Percentiles rank a stretch among this genome's conserved stretches.
phyloP scores from a whole-genome alignment of 2,888 invertebrate genomes.

The Fabriciana adippe region DNA sequence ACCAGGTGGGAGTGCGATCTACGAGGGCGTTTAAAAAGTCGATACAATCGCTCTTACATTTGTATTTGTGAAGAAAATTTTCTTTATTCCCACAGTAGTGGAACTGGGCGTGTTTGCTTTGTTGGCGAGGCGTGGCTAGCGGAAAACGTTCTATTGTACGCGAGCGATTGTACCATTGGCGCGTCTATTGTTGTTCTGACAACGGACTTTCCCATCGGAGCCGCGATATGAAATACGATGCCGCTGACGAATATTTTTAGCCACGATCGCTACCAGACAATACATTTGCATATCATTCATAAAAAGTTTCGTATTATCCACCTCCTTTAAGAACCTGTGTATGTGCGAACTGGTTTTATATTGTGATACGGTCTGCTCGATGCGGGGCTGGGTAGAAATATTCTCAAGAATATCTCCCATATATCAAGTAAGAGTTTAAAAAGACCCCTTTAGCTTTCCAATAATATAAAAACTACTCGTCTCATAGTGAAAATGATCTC shows the following conservation, averaged over 20 bases:
- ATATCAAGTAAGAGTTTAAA: not conserved
- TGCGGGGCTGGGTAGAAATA: constrained; percentile 1
- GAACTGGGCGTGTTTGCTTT: constrained; percentile 74
- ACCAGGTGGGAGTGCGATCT: constrained; percentile 77
- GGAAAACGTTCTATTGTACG: constrained; percentile 74
- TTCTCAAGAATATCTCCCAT: constrained; percentile 12
- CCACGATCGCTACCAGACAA: constrained; percentile 40
- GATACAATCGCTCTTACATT: constrained; percentile 76
- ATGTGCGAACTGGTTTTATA: constrained; percentile 37
- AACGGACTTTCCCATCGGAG: constrained; percentile 58
- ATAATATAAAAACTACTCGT: constrained; percentile 18
- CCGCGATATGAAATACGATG: constrained; percentile 46
- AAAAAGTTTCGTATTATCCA: constrained; percentile 40
- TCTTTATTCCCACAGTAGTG: constrained; percentile 65
- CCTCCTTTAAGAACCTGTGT: constrained; percentile 29
- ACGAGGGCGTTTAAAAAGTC: constrained; percentile 82
- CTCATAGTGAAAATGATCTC: constrained; percentile 33
- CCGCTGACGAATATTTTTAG: constrained; percentile 47
- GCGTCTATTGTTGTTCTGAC: constrained; percentile 62
- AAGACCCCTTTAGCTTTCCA: constrained; percentile 16
- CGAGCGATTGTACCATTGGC: constrained; percentile 73
- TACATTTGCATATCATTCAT: constrained; percentile 45
- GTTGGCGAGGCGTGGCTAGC: constrained; percentile 72
- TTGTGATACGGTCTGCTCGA: constrained; percentile 18
- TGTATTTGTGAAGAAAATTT: constrained; percentile 77